Conservation (phyloP, 2,888 invertebrate genomes). For the Orthosia gothica region DNA sequence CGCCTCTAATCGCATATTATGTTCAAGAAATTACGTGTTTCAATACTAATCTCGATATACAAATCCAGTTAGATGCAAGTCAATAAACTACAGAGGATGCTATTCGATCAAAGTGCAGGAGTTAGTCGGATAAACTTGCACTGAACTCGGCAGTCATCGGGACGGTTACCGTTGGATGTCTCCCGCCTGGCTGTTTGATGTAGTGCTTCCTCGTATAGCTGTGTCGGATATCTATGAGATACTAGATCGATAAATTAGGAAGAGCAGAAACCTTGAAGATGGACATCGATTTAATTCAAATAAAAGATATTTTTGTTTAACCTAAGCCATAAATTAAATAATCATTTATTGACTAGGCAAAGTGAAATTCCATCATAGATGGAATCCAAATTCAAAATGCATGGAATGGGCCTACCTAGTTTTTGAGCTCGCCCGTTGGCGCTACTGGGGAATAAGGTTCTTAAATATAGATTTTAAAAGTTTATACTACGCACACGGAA, state of each 20-base stretch:
- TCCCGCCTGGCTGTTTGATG: constrained; percentile 12
- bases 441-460: too few species aligned
- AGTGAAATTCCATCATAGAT: too few species aligned
- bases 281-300: background rate
- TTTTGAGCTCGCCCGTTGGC: too few species aligned
- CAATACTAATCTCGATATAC: background rate
- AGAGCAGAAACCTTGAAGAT: background rate
- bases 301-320: background rate
- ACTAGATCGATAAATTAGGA: constrained; percentile 3
- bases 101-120: constrained; percentile 42
- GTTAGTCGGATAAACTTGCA: constrained; percentile 42
- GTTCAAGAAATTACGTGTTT: background rate
- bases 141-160: constrained; percentile 20
- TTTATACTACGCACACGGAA: too few species aligned
- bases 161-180: constrained; percentile 23
- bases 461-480: too few species aligned
- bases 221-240: background rate
- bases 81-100: constrained; percentile 29
- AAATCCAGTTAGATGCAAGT: background rate
- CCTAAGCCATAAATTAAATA: too few species aligned
- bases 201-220: constrained; percentile 10
- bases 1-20: too few species aligned
- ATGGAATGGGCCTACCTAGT: too few species aligned
- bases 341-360: too few species aligned
- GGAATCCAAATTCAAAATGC: too few species aligned